Evolutionary conservation across 2,888 invertebrate species (phyloP).

Genomic region (Lithophane semibrunnea): DNA sequence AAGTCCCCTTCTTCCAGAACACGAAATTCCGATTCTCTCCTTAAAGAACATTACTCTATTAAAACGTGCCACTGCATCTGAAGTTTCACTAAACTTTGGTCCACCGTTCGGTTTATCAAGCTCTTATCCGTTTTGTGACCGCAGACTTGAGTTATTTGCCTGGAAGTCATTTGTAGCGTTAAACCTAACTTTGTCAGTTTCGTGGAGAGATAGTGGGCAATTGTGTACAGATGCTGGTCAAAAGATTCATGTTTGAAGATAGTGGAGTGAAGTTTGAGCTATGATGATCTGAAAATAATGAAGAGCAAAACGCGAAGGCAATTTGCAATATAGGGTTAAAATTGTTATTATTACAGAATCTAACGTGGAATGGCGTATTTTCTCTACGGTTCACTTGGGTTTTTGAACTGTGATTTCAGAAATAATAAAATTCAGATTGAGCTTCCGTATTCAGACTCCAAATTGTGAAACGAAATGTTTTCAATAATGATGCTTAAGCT

Average conservation of each 20-base stretch:
- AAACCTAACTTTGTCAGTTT: conserved; percentile 54
- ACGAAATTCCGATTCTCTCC: not conserved
- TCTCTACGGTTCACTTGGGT: not conserved
- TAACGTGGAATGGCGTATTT: not conserved
- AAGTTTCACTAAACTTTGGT: conserved; percentile 38
- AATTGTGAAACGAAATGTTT: not conserved
- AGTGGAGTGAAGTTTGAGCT: conserved; percentile 19
- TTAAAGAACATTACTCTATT: conserved; percentile 34
- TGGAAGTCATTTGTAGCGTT: conserved; percentile 55
- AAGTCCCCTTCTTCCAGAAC: too few species aligned
- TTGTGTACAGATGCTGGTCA: conserved; percentile 54
- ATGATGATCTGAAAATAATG: conserved; percentile 13
- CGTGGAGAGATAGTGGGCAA: conserved; percentile 40
- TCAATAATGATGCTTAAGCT: too few species aligned
- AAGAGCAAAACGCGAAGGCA: not conserved
- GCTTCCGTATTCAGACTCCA: too few species aligned
- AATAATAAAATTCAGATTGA: not conserved
- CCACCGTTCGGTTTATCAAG: conserved; percentile 41
- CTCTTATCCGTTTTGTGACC: conserved; percentile 58
- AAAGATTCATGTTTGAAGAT: conserved; percentile 36
- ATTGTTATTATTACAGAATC: not conserved
- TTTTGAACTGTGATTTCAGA: not conserved
- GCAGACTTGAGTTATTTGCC: conserved; percentile 54
- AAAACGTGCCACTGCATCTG: conserved; percentile 43
- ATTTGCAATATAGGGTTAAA: not conserved